Evolutionary conservation across 1,140 invertebrate species (phyloP), one percentile per base, ranked within the genome.

Genomic region (Galleria mellonella): DNA sequence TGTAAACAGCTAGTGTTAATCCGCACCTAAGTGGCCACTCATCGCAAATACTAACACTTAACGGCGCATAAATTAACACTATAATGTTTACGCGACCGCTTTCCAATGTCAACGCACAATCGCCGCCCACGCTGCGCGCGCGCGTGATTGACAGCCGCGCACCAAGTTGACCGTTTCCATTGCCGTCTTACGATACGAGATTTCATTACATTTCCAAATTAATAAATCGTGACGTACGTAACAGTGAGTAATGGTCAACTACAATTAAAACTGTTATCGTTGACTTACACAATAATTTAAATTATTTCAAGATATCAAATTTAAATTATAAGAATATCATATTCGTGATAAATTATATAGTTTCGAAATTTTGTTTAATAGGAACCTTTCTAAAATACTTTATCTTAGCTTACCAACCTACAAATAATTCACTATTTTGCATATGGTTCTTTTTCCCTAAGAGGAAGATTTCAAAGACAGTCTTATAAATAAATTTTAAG

Each of bases 91-190:
- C 53, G 43, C 52, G 50, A 47, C 43, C 59, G 58, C 66, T 70
- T 72, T 70, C 62, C 70, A 67, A 64, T 72, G 63, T 67, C 62
- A 63, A 55, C 58, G 52, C 53, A 53, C 52, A 55, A 51, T 59
- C 54, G 43, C 47, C 63, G 46, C 66, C 61, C 59, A 65, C 66
- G 48, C 53, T 31, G 33, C 53, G 40, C 43, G 49, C 51, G 46
- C 57, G 48, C 41, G 23, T 52, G 64, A 72, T 66, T 67, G 69
- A 72, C 70, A 59, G 50, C 38, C 54, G 53, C 52, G 39, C 12
- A 11, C 17, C 17, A 23, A 23, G 17, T 15, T 32, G 35, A 15
- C 2, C 31, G 56, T 47, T 46, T 56, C 51, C 57, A 54, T 59
- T 67, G 47, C 36, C 31, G 2, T 40, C 11, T 6, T 38, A 32